phyloP scores from a whole-genome alignment of 2,113 vertebrate species.

The Haliaeetus leucogaster region DNA sequence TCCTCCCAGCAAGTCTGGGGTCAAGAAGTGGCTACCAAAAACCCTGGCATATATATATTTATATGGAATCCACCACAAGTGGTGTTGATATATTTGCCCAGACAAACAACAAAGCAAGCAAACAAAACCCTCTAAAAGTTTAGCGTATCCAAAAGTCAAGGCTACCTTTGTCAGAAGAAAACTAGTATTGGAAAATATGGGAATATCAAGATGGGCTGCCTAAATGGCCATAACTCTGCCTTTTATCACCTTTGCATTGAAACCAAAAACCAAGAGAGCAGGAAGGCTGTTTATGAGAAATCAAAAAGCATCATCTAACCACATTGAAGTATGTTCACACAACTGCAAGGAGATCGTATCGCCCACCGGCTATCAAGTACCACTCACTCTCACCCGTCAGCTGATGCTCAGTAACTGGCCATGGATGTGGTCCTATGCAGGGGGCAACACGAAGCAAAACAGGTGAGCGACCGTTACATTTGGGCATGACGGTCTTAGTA shows the following conservation, averaged over 20 bases:
- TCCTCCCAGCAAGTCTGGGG: background rate
- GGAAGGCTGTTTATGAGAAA: background rate
- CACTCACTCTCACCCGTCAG: background rate
- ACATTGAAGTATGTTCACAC: background rate
- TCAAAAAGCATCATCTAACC: background rate
- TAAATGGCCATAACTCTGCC: background rate
- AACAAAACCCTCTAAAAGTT: background rate
- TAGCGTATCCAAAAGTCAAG: background rate
- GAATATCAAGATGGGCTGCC: background rate
- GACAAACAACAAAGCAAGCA: background rate
- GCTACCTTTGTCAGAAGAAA: background rate
- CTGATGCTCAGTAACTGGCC: background rate
- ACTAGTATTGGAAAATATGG: background rate
- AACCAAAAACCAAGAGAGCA: background rate
- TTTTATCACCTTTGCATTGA: background rate
- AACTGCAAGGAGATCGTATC: background rate
- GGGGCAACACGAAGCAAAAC: background rate
- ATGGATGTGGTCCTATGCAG: background rate
- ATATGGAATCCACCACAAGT: background rate
- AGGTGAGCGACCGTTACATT: background rate
- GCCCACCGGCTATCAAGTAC: background rate
- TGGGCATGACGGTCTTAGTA: background rate
- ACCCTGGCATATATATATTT: rapidly evolving
- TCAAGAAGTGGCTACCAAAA: background rate
- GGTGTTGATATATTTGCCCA: background rate